Base-by-base conservation (phyloP, 2,113 vertebrate species). In the Nycticorax nycticorax region DNA sequence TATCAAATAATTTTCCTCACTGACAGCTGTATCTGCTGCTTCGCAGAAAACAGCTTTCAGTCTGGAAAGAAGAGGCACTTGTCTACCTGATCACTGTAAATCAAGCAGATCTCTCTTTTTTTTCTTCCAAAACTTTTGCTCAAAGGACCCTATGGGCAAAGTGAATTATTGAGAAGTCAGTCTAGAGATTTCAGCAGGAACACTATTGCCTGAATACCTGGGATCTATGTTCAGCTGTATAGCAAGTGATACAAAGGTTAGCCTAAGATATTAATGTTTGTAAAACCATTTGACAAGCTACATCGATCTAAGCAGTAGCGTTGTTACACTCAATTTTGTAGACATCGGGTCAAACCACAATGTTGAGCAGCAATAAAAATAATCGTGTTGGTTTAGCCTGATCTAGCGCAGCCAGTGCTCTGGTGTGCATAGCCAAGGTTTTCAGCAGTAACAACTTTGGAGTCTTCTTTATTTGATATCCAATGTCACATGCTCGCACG, bases 1-100 rank as follows among this genome's bases (percentile, higher is more conserved):
- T 43, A 97, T 41, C 50, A 91, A 96, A 96, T 72, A 53, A 88
- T 56, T 77, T 96, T 96, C 77, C 52, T 75, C 33, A 57, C 67
- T 57, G 91, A 88, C 88, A 95, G 71, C 48, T 95, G 7, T 50
- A 76, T 91, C 85, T 96, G 81, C 83, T 96, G 88, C 89, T 93
- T 71, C 71, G 57, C 69, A 92, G 56, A 75, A 94, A 95, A 78
- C 72, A 76, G 7, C n/a, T 91, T 39, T 20, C 55, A 48, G 89
- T 81, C 63, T 52, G 50, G 37, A 27, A 95, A 91, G 55, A 5
- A 85, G 35, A 50, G 96, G 45, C 48, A 84, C 27, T 83, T 53
- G 26, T 83, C 53, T 55, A 39, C 85, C 48, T 89, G 50, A 81
- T 55, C 67, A 33, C n/a, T 63, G 43, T 18, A 77, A 57, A 94